Percentiles rank a stretch among this genome's conserved stretches.
These are phyloP conservation scores for Bradysia coprophila DNA, from an alignment of 1,140 invertebrate species.

Conservation along the genomic window DNA sequence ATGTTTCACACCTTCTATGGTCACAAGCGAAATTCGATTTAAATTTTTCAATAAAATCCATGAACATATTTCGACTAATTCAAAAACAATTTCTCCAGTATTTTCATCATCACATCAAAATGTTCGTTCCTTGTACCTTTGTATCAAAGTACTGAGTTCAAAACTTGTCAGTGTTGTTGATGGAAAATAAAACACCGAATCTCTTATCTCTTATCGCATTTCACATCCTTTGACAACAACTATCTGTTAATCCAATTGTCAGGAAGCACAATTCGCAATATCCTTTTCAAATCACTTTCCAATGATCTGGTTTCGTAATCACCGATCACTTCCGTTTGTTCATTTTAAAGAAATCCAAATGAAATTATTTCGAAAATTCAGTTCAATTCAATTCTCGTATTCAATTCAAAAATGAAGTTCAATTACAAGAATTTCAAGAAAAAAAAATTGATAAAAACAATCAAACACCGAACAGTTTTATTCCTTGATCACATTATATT, in stretches of 20 bases:
- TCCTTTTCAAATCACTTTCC: neutral
- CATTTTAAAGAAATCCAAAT: neutral
- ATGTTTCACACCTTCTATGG: no score
- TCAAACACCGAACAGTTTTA: neutral
- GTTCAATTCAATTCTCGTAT: conserved; percentile 1
- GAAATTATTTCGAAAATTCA: conserved; percentile 1
- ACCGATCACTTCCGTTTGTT: neutral
- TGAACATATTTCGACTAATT: no score
- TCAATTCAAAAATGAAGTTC: neutral
- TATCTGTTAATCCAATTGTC: neutral
- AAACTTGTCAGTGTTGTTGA: no score
- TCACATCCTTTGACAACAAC: neutral
- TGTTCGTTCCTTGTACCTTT: no score
- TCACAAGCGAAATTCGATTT: no score
- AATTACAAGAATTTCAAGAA: neutral
- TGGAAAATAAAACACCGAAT: neutral
- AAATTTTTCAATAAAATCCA: no score
- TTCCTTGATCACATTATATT: neutral
- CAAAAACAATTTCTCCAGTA: no score
- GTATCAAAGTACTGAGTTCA: no score
- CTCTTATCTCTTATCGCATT: neutral
- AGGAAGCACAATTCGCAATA: neutral
- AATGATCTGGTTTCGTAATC: neutral
- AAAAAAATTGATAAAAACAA: neutral
- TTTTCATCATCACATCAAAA: no score